These are phyloP conservation scores for Dendroctonus valens DNA, from an alignment of 1,140 invertebrate species.

Conservation along the genomic window DNA sequence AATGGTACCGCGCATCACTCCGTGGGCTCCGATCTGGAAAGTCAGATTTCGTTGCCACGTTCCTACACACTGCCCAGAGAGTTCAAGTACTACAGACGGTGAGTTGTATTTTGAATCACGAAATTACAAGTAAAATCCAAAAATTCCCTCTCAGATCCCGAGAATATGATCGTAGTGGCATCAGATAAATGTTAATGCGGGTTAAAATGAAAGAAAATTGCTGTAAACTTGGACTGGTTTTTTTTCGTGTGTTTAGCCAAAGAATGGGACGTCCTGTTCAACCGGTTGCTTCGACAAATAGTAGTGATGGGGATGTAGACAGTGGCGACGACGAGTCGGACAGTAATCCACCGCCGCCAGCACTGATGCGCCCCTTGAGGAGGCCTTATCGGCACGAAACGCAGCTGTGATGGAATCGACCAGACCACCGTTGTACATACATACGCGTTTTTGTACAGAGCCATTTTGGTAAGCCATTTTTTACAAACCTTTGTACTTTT, in stretches of 20 bases:
- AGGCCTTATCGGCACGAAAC: constrained; percentile 49
- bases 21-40: constrained; percentile 68
- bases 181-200: too few relatives aligned
- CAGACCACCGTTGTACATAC: background rate
- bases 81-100: constrained; percentile 75
- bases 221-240: too few relatives aligned
- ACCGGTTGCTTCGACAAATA: constrained; percentile 77
- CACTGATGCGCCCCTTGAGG: constrained; percentile 43
- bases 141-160: too few relatives aligned
- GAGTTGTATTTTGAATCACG: constrained; percentile 1
- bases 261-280: constrained; percentile 53
- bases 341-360: constrained; percentile 44
- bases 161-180: too few relatives aligned
- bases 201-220: too few relatives aligned
- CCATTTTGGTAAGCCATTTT: constrained; percentile 4
- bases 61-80: constrained; percentile 82
- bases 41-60: constrained; percentile 74
- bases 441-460: background rate
- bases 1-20: constrained; percentile 39
- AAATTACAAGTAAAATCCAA: too few relatives aligned
- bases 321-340: constrained; percentile 63
- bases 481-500: background rate
- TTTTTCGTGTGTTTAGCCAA: constrained; percentile 38
- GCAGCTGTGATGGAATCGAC: constrained; percentile 42
- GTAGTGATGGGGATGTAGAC: constrained; percentile 76